phyloP scores from a whole-genome alignment of 2,113 vertebrate species.

The Alexandromys fortis region DNA sequence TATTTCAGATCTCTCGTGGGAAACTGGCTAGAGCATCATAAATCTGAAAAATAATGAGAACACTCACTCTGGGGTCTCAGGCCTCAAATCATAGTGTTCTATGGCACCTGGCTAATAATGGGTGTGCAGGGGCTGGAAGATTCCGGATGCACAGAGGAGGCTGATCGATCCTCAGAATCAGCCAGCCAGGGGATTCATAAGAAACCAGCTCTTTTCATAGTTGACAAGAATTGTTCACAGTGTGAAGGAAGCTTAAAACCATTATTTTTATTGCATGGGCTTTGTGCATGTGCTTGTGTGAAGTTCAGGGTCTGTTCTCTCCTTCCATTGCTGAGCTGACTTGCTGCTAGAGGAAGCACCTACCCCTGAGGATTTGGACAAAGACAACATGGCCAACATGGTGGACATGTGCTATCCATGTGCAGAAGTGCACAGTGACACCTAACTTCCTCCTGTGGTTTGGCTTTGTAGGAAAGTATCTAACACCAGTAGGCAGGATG shows the following conservation, averaged over 20 bases:
- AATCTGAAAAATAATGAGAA: not conserved
- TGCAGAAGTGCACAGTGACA: rapidly evolving
- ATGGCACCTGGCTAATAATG: not conserved
- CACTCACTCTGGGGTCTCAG: not conserved
- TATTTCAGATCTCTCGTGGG: not conserved
- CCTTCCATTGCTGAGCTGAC: not conserved
- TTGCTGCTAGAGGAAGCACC: not conserved
- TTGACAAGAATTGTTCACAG: not conserved
- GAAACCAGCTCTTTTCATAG: not conserved
- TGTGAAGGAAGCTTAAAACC: not conserved
- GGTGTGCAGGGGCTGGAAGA: not conserved
- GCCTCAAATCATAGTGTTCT: not conserved
- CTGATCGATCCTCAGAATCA: not conserved
- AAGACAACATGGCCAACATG: not conserved
- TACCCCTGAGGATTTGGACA: not conserved
- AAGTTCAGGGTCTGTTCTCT: not conserved
- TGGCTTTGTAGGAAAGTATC: not conserved
- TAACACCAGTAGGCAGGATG: not conserved
- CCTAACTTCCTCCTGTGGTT: not conserved
- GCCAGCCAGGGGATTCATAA: not conserved
- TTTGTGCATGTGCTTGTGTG: not conserved
- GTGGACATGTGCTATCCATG: not conserved
- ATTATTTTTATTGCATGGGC: not conserved
- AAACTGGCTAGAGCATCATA: not conserved
- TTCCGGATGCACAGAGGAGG: not conserved